phyloP scores from a whole-genome alignment of 2,113 vertebrate genomes.

The Lipophrys pholis region DNA sequence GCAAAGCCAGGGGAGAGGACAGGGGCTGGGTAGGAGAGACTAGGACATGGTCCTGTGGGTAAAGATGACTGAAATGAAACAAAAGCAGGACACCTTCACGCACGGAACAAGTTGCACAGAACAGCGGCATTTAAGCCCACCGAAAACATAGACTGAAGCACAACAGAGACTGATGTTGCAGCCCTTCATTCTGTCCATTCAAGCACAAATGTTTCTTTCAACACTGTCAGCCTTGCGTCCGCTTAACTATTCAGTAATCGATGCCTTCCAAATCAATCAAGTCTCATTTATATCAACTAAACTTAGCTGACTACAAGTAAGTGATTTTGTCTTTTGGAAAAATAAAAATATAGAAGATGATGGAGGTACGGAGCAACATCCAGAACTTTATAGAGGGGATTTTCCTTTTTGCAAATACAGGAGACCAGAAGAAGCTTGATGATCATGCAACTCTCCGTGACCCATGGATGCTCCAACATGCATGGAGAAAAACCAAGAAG shows the following conservation, averaged over 20 bases:
- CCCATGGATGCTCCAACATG: slow-evolving; percentile 48
- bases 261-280: neutral
- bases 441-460: slow-evolving; percentile 55
- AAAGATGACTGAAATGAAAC: slow-evolving; percentile 40
- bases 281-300: neutral
- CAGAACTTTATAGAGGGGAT: neutral
- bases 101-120: slow-evolving; percentile 15
- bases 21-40: slow-evolving; percentile 34
- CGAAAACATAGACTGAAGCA: slow-evolving; percentile 3
- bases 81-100: slow-evolving; percentile 10
- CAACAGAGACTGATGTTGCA: slow-evolving; percentile 18
- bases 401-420: slow-evolving; percentile 6
- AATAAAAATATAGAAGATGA: no score
- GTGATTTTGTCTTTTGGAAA: no score
- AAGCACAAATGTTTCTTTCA: neutral
- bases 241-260: neutral
- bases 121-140: slow-evolving; percentile 30
- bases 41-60: no score
- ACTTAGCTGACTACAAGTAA: no score
- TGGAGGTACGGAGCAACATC: neutral
- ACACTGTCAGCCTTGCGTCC: neutral
- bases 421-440: slow-evolving; percentile 26
- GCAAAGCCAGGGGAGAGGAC: slow-evolving; percentile 68
- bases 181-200: slow-evolving; percentile 5
- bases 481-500: slow-evolving; percentile 19